These are phyloP conservation scores for Atrichornis clamosus DNA, from an alignment of 2,113 vertebrate genomes.

Conservation along the genomic window DNA sequence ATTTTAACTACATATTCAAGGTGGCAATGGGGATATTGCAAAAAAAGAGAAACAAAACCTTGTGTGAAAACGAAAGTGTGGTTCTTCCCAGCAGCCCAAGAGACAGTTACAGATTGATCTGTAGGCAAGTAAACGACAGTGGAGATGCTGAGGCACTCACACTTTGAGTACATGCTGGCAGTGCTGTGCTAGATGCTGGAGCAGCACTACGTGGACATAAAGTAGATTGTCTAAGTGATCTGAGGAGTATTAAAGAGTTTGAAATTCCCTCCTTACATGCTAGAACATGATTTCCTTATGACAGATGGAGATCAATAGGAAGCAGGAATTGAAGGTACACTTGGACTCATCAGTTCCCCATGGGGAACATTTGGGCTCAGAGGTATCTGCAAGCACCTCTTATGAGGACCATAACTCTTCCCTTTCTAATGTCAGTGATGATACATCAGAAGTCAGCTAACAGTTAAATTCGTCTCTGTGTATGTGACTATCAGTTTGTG, in stretches of 20 bases:
- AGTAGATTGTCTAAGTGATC: neutral
- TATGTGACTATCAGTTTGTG: neutral
- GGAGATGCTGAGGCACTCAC: neutral
- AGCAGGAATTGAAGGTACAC: neutral
- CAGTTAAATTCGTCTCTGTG: neutral
- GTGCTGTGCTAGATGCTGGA: neutral
- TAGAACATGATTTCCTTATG: neutral
- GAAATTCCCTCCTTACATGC: neutral
- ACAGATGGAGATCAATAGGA: neutral
- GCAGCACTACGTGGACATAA: neutral
- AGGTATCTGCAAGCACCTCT: neutral
- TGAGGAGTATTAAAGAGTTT: neutral
- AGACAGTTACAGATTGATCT: neutral
- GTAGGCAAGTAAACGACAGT: neutral
- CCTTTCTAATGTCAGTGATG: neutral
- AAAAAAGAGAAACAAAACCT: neutral
- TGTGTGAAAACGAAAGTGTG: neutral
- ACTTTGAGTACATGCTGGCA: neutral
- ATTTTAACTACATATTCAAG: neutral
- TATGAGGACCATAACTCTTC: neutral
- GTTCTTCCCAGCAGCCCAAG: neutral
- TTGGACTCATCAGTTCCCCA: neutral
- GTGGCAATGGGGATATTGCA: neutral
- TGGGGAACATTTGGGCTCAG: neutral
- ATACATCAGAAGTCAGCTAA: neutral